Evolutionary conservation across 2,888 invertebrate species (phyloP).

Genomic region (Sturmia bella): DNA sequence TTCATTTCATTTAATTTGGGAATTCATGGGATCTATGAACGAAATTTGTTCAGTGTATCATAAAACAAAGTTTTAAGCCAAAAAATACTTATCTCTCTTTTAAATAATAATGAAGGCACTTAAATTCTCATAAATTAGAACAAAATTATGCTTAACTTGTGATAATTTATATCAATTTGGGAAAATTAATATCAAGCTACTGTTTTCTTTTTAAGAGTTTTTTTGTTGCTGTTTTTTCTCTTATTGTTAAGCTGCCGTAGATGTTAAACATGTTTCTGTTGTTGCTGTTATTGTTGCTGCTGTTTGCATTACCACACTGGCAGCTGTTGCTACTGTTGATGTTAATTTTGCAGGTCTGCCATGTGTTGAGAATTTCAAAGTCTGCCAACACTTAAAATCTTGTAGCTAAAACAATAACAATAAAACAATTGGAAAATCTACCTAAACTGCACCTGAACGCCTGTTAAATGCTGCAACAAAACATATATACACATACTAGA

Average conservation of each 20-base stretch:
- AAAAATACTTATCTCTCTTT: no score
- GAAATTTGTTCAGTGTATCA: no score
- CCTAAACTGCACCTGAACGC: conserved; percentile 58
- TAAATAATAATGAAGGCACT: no score
- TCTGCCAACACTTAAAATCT: conserved; percentile 51
- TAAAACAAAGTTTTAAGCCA: no score
- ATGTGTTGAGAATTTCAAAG: conserved; percentile 50
- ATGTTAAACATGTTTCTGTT: background rate
- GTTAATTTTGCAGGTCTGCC: conserved; percentile 23
- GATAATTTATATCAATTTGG: conserved; percentile 60
- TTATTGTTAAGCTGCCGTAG: background rate
- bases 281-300: conserved; percentile 11
- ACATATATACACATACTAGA: conserved; percentile 1
- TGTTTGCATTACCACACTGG: conserved; percentile 33
- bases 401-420: conserved; percentile 35
- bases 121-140: conserved; percentile 12
- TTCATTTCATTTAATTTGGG: no score
- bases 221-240: background rate
- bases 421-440: conserved; percentile 17
- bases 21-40: no score
- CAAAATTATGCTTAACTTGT: conserved; percentile 41
- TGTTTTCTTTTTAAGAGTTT: conserved; percentile 26
- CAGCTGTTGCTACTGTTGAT: conserved; percentile 52
- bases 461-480: conserved; percentile 43
- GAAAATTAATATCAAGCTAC: conserved; percentile 49